A percentile compares a stretch with the other conserved stretches of the same genome.
Evolutionary conservation across 2,113 vertebrate species (phyloP).

Genomic region (Daboia siamensis): DNA sequence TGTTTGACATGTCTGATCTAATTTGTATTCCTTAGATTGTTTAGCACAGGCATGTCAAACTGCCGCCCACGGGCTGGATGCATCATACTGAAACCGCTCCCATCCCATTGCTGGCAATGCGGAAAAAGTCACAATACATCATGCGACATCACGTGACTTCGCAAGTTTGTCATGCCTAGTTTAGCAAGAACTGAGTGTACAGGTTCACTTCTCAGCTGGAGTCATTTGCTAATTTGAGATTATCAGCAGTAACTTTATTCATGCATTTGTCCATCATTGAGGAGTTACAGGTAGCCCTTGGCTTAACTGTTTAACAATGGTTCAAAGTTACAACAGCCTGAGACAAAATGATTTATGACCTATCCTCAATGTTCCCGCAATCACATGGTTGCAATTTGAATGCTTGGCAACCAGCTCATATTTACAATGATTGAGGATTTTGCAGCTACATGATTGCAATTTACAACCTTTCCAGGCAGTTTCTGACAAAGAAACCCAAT

Average conservation of each 20-base stretch:
- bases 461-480: background rate
- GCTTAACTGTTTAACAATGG: background rate
- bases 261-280: background rate
- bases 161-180: too few relatives aligned
- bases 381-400: background rate
- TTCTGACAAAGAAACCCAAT: background rate
- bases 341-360: background rate
- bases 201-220: too few relatives aligned
- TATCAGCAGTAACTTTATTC: background rate
- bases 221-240: too few relatives aligned
- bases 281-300: background rate
- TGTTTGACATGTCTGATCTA: too few relatives aligned
- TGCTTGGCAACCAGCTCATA: background rate
- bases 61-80: too few relatives aligned
- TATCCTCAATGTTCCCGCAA: background rate
- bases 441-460: background rate
- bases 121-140: too few relatives aligned
- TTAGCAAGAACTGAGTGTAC: too few relatives aligned
- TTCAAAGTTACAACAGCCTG: background rate
- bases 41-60: background rate
- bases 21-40: background rate
- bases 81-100: too few relatives aligned
- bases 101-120: too few relatives aligned
- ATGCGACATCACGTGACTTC: too few relatives aligned
- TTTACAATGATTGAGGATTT: background rate